Percentiles rank a stretch among this genome's conserved stretches.
Conservation (phyloP, 2,797 vertebrate species). For the Eulemur coronatus region DNA sequence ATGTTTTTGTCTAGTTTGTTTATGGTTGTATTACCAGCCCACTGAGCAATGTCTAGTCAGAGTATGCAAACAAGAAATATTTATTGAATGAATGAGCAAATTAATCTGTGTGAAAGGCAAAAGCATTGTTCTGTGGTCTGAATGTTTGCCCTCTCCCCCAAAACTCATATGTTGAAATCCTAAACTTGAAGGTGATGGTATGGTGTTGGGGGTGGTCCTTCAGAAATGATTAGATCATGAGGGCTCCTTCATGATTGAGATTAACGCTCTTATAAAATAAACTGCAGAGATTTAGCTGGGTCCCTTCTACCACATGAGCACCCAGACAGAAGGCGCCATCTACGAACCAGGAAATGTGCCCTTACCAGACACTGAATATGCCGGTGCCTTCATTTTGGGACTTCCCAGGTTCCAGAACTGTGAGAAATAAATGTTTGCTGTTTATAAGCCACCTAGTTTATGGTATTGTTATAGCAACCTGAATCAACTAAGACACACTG, state of each 20-base stretch:
- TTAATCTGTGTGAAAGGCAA: not conserved
- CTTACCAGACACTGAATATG: not conserved
- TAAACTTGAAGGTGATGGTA: not conserved
- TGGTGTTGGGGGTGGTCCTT: not conserved
- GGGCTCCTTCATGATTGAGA: not conserved
- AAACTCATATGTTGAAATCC: not conserved
- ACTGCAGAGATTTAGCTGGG: not conserved
- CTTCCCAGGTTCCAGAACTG: not conserved
- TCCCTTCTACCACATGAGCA: not conserved
- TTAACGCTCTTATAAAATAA: not conserved
- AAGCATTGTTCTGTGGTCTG: not conserved
- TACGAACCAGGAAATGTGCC: not conserved
- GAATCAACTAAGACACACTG: not conserved
- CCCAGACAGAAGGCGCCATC: not conserved
- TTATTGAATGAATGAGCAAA: not conserved
- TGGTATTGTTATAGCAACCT: not conserved
- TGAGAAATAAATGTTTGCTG: not conserved
- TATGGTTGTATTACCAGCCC: not conserved
- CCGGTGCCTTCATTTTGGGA: not conserved
- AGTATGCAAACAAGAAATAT: not conserved
- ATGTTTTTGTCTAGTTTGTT: not conserved
- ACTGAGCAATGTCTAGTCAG: not conserved
- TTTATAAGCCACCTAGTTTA: not conserved
- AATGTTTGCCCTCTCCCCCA: too few relatives aligned
- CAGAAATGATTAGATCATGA: too few relatives aligned